Evolutionary conservation across 1,140 invertebrate species (phyloP), one percentile per base, ranked within the genome.

Genomic region (Eriocheir sinensis): DNA sequence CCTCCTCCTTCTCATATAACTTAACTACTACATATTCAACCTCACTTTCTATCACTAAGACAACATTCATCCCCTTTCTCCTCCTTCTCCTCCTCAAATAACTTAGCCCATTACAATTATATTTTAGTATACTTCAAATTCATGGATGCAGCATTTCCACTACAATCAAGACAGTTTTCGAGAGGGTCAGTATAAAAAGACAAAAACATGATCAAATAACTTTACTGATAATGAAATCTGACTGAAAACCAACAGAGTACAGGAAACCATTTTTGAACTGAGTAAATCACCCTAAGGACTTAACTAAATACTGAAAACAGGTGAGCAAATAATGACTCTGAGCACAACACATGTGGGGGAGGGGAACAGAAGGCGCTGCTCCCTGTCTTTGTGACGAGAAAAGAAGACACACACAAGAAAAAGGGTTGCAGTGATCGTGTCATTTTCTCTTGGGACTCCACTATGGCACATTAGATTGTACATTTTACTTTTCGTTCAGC

Each of bases 11-110:
- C n/a, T n/a, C n/a, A n/a, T n/a, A n/a, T n/a, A n/a, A n/a, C n/a
- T n/a, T n/a, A n/a, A n/a, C n/a, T n/a, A n/a, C n/a, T n/a, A n/a
- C n/a, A n/a, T n/a, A n/a, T n/a, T n/a, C n/a, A n/a, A n/a, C n/a
- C n/a, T n/a, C n/a, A n/a, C n/a, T n/a, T n/a, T n/a, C n/a, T n/a
- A n/a, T n/a, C n/a, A n/a, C n/a, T n/a, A n/a, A n/a, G n/a, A n/a
- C n/a, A n/a, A n/a, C n/a, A n/a, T n/a, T n/a, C n/a, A n/a, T n/a
- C n/a, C n/a, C n/a, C n/a, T n/a, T n/a, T n/a, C n/a, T n/a, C n/a
- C n/a, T n/a, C n/a, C n/a, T n/a, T n/a, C 34, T 60, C 32, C 21
- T 91, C 21, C 32, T 30, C 30, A 79, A n/a, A 91, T 91, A 72
- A n/a, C 21, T 91, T n/a, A 21, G 34, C 21, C 2, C 4, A 89